Conservation (phyloP, 2,113 vertebrate species). For the Sakesphorus luctuosus region DNA sequence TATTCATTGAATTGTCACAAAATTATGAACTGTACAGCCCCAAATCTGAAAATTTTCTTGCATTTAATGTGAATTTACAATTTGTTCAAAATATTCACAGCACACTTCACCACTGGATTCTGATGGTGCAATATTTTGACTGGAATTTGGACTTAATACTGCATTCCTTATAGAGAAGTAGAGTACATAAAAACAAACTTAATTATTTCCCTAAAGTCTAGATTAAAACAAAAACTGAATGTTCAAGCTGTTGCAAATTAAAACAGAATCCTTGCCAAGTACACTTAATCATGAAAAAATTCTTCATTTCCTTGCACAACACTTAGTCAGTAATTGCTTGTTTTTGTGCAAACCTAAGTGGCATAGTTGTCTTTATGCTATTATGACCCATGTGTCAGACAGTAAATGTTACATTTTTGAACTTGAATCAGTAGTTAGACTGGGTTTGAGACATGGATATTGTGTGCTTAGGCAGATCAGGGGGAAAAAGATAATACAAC, state of each 20-base stretch:
- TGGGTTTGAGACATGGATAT: background rate
- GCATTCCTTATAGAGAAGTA: background rate
- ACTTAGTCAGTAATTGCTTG: background rate
- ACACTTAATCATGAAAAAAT: background rate
- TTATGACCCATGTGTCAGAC: background rate
- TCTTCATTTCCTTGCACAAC: background rate
- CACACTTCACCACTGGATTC: background rate
- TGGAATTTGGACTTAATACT: background rate
- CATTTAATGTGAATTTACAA: background rate
- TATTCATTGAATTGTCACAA: background rate
- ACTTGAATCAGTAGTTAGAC: background rate
- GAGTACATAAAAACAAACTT: background rate
- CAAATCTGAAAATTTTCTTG: background rate
- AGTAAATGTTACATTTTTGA: background rate
- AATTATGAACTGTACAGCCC: background rate
- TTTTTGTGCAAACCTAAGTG: background rate
- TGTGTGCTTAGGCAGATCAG: background rate
- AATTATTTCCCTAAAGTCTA: background rate
- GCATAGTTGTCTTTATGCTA: background rate
- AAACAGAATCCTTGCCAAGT: background rate
- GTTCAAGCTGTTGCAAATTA: background rate
- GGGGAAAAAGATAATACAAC: fast-evolving
- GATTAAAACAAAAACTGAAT: background rate
- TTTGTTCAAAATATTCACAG: background rate
- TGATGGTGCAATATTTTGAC: background rate